Evolutionary conservation across 1,140 invertebrate genomes (phyloP), one percentile per base, ranked within the genome.

Genomic region (Pseudachorutes palmiensis): DNA sequence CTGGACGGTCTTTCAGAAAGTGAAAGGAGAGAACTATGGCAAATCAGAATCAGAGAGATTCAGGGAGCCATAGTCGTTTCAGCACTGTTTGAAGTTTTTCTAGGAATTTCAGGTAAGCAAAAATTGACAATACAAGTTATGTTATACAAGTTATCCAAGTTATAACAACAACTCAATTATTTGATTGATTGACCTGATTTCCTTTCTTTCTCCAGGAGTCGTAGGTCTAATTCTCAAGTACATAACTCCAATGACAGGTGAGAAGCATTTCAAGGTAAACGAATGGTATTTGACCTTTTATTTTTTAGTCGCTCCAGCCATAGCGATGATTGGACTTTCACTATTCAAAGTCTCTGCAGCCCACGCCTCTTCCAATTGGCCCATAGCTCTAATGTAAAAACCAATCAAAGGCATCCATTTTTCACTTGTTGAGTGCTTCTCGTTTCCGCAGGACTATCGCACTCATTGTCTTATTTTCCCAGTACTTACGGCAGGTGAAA

Each of bases 401-500:
- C n/a, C n/a, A n/a, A n/a, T n/a, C n/a, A n/a, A n/a, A n/a, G n/a
- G n/a, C n/a, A n/a, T n/a, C n/a, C n/a, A n/a, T n/a, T n/a, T n/a
- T n/a, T n/a, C n/a, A n/a, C n/a, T n/a, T n/a, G n/a, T n/a, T n/a
- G n/a, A n/a, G 55, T 22, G 5, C 12, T 61, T 9, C 90, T 72
- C 85, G 85, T 87, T 77, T 70, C 84, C 83, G 0, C 77, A 93
- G 91, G 62, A 93, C 91, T 0, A 89, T 92, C 66, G 78, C 84
- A 0, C 81, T 93, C 76, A 78, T 93, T 67, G 88, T 90, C 0
- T 75, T 91, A 26, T 93, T 92, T 75, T 92, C 90, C 0, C 88
- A 92, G 78, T 86, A 89, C 75, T 79, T 93, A 78, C 81, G 82
- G 2, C 82, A 89, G 57, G 82, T 92, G 0, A 77, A 82, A 22